These are phyloP conservation scores for Hydroisotoma schaefferi DNA, from an alignment of 2,888 invertebrate species.

Conservation along the genomic window DNA sequence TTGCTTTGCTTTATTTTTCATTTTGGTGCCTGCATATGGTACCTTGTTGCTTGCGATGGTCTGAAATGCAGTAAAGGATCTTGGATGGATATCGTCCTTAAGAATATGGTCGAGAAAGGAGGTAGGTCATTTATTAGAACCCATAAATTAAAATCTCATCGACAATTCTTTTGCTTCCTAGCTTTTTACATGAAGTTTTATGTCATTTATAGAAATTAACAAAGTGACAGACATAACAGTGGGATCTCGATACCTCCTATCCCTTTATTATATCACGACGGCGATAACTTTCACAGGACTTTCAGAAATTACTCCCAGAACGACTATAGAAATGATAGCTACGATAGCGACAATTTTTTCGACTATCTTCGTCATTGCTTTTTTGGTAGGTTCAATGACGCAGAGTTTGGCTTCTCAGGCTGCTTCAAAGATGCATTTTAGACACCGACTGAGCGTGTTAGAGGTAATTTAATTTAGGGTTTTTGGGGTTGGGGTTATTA, in stretches of 20 bases:
- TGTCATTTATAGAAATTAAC: not conserved
- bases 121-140: no score
- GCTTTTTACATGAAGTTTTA: no score
- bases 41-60: slow-evolving; percentile 40
- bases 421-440: slow-evolving; percentile 44
- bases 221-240: slow-evolving; percentile 10
- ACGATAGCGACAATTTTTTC: slow-evolving; percentile 38
- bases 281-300: slow-evolving; percentile 40
- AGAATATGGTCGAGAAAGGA: slow-evolving; percentile 2
- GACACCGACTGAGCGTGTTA: slow-evolving; percentile 41
- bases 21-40: slow-evolving; percentile 46
- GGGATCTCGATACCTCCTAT: slow-evolving; percentile 32
- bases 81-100: slow-evolving; percentile 29
- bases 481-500: no score
- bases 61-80: slow-evolving; percentile 20
- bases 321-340: slow-evolving; percentile 23
- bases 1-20: slow-evolving; percentile 46
- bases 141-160: no score
- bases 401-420: slow-evolving; percentile 44
- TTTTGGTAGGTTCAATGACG: slow-evolving; percentile 45
- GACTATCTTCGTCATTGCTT: slow-evolving; percentile 41
- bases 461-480: slow-evolving; percentile 21
- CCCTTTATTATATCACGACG: slow-evolving; percentile 40
- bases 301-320: slow-evolving; percentile 25
- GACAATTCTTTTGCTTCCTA: no score